These are phyloP conservation scores for Hemaris fuciformis DNA, from an alignment of 2,888 invertebrate species.

Conservation along the genomic window DNA sequence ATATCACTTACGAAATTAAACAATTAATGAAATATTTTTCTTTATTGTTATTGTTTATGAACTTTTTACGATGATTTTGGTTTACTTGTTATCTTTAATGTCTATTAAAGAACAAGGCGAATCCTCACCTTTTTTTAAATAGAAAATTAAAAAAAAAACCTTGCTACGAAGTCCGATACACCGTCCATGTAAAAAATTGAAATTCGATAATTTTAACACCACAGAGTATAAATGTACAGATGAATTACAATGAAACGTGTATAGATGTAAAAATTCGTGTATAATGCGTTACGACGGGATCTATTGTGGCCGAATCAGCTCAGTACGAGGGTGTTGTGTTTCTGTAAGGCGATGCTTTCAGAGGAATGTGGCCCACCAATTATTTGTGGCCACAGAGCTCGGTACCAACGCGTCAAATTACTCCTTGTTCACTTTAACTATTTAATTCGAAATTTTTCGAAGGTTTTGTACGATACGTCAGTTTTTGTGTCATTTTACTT, in stretches of 20 bases:
- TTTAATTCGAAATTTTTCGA: not conserved
- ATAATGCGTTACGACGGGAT: slow-evolving; percentile 45
- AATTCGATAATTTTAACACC: not conserved
- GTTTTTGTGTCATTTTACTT: too few species aligned
- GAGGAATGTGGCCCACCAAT: slow-evolving; percentile 24
- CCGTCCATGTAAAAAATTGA: not conserved
- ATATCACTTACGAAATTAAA: too few species aligned
- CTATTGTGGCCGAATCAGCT: slow-evolving; percentile 47
- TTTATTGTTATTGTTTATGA: too few species aligned
- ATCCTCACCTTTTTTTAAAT: too few species aligned
- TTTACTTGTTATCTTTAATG: too few species aligned
- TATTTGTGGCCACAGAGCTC: slow-evolving; percentile 28
- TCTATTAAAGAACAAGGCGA: too few species aligned
- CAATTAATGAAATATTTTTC: too few species aligned
- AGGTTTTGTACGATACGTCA: not conserved
- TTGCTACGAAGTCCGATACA: not conserved
- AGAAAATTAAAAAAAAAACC: too few species aligned
- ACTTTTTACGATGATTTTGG: too few species aligned
- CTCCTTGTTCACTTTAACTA: slow-evolving; percentile 18
- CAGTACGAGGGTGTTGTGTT: slow-evolving; percentile 6
- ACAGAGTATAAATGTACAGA: not conserved
- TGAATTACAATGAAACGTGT: slow-evolving; percentile 9
- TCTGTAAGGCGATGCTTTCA: slow-evolving; percentile 20
- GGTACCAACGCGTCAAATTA: slow-evolving; percentile 22
- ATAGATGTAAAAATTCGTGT: slow-evolving; percentile 15